Conservation (phyloP, 2,888 invertebrate genomes). For the Adelognathus sp. region DNA sequence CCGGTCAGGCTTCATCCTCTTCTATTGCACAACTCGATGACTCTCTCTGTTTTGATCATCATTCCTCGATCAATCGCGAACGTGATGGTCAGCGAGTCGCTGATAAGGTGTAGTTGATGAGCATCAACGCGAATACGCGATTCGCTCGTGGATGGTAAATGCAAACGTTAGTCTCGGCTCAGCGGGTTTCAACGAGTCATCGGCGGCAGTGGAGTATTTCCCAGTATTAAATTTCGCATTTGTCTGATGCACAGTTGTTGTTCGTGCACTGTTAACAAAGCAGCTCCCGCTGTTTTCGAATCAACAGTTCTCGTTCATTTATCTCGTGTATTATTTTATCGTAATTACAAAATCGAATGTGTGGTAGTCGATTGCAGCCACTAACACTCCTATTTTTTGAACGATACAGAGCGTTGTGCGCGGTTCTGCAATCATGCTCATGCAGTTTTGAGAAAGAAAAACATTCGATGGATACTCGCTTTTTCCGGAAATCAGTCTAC, state of each 20-base stretch:
- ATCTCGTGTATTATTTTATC: too few relatives aligned
- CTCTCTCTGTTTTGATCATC: slow-evolving; percentile 8
- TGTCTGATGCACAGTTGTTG: neutral
- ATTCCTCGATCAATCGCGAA: slow-evolving; percentile 20
- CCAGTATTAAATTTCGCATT: neutral
- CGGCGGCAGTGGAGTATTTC: slow-evolving; percentile 9
- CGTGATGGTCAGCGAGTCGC: slow-evolving; percentile 21
- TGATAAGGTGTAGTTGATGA: slow-evolving; percentile 21
- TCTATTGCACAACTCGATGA: neutral
- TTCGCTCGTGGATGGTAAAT: slow-evolving; percentile 27
- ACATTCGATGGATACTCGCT: too few relatives aligned
- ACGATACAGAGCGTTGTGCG: too few relatives aligned
- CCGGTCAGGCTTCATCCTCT: slow-evolving; percentile 1
- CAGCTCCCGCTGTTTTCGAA: neutral
- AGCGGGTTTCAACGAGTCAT: slow-evolving; percentile 21
- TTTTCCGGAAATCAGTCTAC: too few relatives aligned
- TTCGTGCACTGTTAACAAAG: neutral
- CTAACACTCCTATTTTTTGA: too few relatives aligned
- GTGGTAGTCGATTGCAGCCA: too few relatives aligned
- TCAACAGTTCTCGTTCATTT: neutral
- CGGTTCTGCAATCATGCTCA: too few relatives aligned
- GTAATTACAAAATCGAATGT: too few relatives aligned
- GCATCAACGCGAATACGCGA: slow-evolving; percentile 20
- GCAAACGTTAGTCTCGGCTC: slow-evolving; percentile 26
- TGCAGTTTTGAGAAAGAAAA: too few relatives aligned